Percentiles rank a stretch among this genome's conserved stretches.
Conservation (phyloP, 2,888 invertebrate genomes). For the Thereva unica region DNA sequence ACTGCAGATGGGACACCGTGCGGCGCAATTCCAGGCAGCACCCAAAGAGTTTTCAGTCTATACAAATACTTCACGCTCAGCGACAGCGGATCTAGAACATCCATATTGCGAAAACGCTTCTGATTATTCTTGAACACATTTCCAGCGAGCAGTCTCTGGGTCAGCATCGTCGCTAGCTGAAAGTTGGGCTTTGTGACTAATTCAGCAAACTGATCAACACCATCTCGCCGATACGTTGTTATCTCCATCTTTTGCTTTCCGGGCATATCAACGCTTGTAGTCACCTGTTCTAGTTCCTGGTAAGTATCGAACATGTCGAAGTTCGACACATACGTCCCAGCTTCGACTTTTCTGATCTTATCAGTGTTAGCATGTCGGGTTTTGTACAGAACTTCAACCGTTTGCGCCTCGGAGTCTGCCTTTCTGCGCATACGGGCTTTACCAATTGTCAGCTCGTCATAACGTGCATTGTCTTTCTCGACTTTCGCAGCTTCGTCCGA, state of each 20-base stretch:
- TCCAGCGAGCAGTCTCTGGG: conserved; percentile 73
- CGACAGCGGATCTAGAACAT: conserved; percentile 65
- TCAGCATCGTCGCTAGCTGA: conserved; percentile 66
- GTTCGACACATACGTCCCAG: conserved; percentile 69
- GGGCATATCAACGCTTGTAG: conserved; percentile 50
- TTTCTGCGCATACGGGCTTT: conserved; percentile 70
- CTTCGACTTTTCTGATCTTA: conserved; percentile 62
- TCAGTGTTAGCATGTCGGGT: conserved; percentile 67
- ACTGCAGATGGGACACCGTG: conserved; percentile 64
- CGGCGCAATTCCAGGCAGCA: conserved; percentile 59
- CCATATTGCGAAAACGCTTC: conserved; percentile 70
- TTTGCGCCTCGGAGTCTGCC: conserved; percentile 72
- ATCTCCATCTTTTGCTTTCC: conserved; percentile 60
- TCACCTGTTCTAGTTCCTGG: conserved; percentile 54
- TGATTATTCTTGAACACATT: conserved; percentile 69
- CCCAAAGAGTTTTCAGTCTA: conserved; percentile 70
- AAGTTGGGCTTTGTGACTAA: conserved; percentile 57
- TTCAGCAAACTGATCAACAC: conserved; percentile 49
- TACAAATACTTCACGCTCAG: conserved; percentile 70
- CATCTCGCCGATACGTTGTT: conserved; percentile 52
- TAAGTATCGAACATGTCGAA: conserved; percentile 81
- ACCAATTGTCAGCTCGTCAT: conserved; percentile 69
- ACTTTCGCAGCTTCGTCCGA: conserved; percentile 63
- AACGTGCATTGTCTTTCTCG: conserved; percentile 67
- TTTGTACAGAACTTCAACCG: conserved; percentile 65